Conservation (phyloP, 2,888 invertebrate genomes). For the Oscheius sp. region DNA sequence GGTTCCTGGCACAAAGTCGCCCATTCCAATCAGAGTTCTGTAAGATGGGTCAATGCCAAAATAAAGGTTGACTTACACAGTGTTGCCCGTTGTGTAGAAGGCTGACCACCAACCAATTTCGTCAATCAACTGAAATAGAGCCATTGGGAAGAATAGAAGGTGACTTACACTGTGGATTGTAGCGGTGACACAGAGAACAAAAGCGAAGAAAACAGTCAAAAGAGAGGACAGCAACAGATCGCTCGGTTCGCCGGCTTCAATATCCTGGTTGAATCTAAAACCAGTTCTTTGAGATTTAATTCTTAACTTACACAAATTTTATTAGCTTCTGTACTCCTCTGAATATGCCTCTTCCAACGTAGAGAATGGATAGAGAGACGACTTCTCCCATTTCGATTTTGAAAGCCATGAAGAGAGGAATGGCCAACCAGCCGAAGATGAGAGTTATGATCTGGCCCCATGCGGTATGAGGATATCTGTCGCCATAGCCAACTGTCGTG, state of each 20-base stretch:
- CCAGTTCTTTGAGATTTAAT: background rate
- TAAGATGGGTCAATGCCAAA: no score
- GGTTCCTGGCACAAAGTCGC: slow-evolving; percentile 28
- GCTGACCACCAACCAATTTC: slow-evolving; percentile 26
- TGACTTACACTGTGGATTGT: slow-evolving; percentile 14
- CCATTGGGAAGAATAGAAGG: background rate
- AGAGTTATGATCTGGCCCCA: slow-evolving; percentile 16
- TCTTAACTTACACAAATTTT: background rate
- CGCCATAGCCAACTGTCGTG: slow-evolving; percentile 28
- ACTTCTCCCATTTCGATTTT: slow-evolving; percentile 32
- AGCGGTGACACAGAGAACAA: slow-evolving; percentile 24
- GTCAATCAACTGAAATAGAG: slow-evolving; percentile 31
- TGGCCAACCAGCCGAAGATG: slow-evolving; percentile 16
- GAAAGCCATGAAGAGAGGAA: slow-evolving; percentile 40
- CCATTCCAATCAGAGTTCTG: slow-evolving; percentile 22
- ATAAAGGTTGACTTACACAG: slow-evolving; percentile 1
- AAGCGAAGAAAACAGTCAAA: slow-evolving; percentile 20
- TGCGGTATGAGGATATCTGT: slow-evolving; percentile 26
- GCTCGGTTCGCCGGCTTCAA: slow-evolving; percentile 21
- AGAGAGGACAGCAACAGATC: slow-evolving; percentile 19
- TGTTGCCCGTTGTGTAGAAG: slow-evolving; percentile 21
- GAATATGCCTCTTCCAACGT: slow-evolving; percentile 9
- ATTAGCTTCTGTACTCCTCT: slow-evolving; percentile 3
- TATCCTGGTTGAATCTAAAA: slow-evolving; percentile 12
- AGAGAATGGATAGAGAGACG: slow-evolving; percentile 8